Percentiles rank a stretch among this genome's conserved stretches.
phyloP scores from a whole-genome alignment of 2,113 vertebrate species.

The Catharus fuscescens region DNA sequence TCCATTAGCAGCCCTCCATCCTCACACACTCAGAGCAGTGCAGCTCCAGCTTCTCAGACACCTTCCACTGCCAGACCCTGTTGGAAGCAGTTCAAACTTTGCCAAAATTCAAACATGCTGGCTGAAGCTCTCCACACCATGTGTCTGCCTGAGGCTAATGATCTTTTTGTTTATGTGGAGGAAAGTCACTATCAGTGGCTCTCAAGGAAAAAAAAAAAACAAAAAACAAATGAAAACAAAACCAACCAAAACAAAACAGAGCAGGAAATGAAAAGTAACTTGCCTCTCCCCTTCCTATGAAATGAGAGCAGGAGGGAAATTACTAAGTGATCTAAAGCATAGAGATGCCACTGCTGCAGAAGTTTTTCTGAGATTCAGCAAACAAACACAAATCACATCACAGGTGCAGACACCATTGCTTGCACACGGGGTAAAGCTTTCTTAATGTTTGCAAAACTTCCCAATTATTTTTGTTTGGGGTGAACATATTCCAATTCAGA shows the following conservation, averaged over 20 bases:
- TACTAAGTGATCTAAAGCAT: neutral
- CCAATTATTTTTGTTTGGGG: neutral
- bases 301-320: neutral
- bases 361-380: neutral
- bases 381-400: neutral
- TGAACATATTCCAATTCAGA: neutral
- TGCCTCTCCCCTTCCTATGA: neutral
- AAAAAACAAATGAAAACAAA: neutral
- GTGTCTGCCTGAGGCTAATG: neutral
- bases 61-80: neutral
- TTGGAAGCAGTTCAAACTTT: neutral
- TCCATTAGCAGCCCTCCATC: neutral
- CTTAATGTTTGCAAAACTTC: neutral
- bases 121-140: neutral
- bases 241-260: neutral
- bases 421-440: neutral
- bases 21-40: neutral
- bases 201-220: neutral
- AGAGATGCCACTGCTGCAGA: neutral
- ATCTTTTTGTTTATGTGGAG: neutral
- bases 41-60: neutral
- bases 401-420: neutral
- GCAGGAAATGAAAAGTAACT: neutral
- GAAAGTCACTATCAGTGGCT: neutral
- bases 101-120: neutral